phyloP scores from a whole-genome alignment of 2,797 vertebrate genomes.

The Agapornis canus region DNA sequence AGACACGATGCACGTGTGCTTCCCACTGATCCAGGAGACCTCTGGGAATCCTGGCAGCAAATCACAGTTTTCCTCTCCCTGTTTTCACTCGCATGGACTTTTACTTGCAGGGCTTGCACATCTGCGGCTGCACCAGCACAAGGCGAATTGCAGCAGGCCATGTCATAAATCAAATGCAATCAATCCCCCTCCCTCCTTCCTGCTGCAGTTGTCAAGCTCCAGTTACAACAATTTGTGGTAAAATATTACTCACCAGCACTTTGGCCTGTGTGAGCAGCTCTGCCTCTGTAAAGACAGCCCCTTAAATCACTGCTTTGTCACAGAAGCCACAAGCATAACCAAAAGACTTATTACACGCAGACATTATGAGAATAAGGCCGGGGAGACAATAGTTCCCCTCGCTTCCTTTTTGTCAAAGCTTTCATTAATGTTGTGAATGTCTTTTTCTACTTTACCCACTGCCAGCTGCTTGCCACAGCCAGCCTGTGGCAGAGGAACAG shows the following conservation, averaged over 20 bases:
- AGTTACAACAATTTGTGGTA: conserved; percentile 68
- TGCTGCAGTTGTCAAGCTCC: conserved; percentile 46
- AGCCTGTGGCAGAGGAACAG: neutral
- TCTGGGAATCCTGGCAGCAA: neutral
- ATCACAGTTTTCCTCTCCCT: rapidly evolving
- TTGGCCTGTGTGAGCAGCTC: conserved; percentile 16
- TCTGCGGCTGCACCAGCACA: neutral
- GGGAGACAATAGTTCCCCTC: conserved; percentile 35
- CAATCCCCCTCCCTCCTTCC: conserved; percentile 1
- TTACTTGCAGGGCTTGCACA: neutral
- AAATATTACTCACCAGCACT: conserved; percentile 60
- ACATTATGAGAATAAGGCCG: conserved; percentile 6
- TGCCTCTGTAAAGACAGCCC: conserved; percentile 52
- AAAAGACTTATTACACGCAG: conserved; percentile 53
- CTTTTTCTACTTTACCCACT: neutral
- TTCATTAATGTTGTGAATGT: conserved; percentile 15
- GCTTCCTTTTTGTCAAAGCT: conserved; percentile 54
- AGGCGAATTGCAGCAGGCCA: neutral
- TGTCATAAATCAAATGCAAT: conserved; percentile 1
- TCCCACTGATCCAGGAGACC: rapidly evolving
- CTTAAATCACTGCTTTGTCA: conserved; percentile 69
- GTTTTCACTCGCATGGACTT: neutral
- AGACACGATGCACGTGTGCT: rapidly evolving
- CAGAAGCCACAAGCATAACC: conserved; percentile 66
- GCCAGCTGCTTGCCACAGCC: neutral